Conservation (phyloP, 2,113 vertebrate species). For the Bufo bufo region DNA sequence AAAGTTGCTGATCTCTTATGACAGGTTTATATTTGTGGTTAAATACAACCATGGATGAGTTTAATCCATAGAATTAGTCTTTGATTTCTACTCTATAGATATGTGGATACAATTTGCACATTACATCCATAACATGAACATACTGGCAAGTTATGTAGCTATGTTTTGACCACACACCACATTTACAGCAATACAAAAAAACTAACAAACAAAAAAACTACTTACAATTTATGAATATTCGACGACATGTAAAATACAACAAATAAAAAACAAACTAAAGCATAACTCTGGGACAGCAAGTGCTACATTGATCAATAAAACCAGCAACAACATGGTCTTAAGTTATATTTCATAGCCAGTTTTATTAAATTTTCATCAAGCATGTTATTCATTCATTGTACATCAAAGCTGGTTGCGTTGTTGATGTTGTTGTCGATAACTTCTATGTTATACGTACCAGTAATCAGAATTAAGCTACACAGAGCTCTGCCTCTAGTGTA, state of each 20-base stretch:
- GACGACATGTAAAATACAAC: not conserved
- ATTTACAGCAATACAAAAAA: not conserved
- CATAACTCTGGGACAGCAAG: not conserved
- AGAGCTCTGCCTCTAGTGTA: not conserved
- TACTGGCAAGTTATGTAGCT: not conserved
- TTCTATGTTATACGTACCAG: too few species aligned
- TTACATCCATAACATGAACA: not conserved
- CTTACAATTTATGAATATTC: not conserved
- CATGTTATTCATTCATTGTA: not conserved
- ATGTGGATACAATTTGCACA: not conserved
- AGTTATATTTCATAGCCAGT: not conserved
- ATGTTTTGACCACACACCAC: conserved; percentile 3
- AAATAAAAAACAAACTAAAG: not conserved
- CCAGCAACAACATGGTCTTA: not conserved
- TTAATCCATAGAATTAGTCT: not conserved
- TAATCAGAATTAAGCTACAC: not conserved
- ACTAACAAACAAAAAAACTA: not conserved
- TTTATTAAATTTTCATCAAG: conserved; percentile 13
- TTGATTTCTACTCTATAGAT: not conserved
- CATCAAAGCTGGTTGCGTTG: not conserved
- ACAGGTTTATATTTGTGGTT: not conserved
- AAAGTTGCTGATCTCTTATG: not conserved
- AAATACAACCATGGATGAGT: not conserved
- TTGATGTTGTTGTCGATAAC: too few species aligned
- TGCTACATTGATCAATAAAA: conserved; percentile 2